phyloP scores from a whole-genome alignment of 2,797 vertebrate genomes.

The Coccyzus lansbergi region DNA sequence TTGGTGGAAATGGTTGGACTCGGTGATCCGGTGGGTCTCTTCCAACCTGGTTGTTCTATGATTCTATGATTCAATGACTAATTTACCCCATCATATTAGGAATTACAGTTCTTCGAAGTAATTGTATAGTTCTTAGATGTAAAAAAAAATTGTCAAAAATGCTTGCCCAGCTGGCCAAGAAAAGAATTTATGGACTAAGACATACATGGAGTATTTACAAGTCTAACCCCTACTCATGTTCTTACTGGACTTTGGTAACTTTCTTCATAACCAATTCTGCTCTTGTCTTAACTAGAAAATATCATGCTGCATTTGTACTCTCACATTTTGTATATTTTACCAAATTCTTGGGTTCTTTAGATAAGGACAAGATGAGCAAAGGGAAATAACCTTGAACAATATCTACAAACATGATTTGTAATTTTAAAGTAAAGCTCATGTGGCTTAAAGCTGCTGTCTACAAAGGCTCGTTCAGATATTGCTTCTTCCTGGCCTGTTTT shows the following conservation, averaged over 20 bases:
- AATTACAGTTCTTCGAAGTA: neutral
- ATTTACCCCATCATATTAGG: neutral
- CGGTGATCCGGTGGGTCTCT: too few relatives aligned
- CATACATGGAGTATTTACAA: neutral
- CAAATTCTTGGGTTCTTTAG: neutral
- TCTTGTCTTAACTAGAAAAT: neutral
- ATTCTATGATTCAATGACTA: too few relatives aligned
- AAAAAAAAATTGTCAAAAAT: neutral
- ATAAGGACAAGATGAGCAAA: neutral
- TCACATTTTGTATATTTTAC: neutral
- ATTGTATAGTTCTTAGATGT: neutral
- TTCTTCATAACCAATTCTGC: neutral
- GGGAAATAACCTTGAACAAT: accelerated
- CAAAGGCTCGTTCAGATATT: neutral
- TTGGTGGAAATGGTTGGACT: too few relatives aligned
- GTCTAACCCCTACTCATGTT: neutral
- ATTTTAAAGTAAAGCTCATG: neutral
- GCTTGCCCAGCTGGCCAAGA: neutral
- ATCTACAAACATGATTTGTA: accelerated
- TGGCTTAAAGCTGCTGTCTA: neutral
- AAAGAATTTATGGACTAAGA: neutral
- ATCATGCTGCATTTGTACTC: neutral
- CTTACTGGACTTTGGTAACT: neutral
- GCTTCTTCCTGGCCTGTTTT: neutral
- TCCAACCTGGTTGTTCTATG: too few relatives aligned